Conservation (phyloP, 2,113 vertebrate genomes). For the Microcebus lehilahytsara region DNA sequence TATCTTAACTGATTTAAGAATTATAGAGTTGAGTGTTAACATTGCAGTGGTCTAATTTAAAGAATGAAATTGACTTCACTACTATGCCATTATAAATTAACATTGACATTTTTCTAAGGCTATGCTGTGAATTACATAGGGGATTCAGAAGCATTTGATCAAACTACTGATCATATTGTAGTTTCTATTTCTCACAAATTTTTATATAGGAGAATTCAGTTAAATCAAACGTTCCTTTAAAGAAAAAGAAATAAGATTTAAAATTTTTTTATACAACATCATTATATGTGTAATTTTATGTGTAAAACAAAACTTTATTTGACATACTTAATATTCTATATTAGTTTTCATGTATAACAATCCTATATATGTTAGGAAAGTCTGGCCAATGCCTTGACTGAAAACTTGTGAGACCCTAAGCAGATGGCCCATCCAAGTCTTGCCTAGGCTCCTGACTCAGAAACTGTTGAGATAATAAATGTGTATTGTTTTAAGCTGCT, state of each 20-base stretch:
- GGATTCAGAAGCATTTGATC: neutral
- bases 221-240: neutral
- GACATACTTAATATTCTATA: neutral
- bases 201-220: neutral
- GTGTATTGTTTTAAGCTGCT: neutral
- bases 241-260: neutral
- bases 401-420: neutral
- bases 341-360: neutral
- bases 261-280: neutral
- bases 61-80: conserved; percentile 11
- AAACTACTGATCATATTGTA: neutral
- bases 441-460: neutral
- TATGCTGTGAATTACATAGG: neutral
- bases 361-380: neutral
- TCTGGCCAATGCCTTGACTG: neutral
- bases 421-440: neutral
- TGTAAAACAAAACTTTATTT: neutral
- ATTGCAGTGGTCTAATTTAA: neutral
- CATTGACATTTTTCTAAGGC: conserved; percentile 13
- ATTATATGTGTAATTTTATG: neutral
- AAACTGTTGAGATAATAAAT: neutral
- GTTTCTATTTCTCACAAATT: neutral
- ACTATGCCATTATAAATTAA: neutral
- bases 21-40: conserved; percentile 1
- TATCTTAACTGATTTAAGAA: conserved; percentile 1